These are phyloP conservation scores for Melanchra persicariae DNA, from an alignment of 2,888 invertebrate species.

Conservation along the genomic window DNA sequence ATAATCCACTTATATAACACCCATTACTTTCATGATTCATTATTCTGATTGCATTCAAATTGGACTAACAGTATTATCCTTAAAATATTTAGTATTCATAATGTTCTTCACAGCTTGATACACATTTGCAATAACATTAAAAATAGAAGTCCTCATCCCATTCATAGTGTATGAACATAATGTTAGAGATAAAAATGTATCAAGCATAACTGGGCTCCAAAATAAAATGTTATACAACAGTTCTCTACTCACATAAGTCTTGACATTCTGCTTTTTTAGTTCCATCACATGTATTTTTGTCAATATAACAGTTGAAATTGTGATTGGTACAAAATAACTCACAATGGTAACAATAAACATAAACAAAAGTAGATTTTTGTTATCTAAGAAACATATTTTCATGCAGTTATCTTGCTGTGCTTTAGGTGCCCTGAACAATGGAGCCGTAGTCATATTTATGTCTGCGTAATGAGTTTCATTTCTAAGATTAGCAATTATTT, in stretches of 20 bases:
- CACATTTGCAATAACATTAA: conserved; percentile 85
- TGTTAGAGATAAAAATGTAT: conserved; percentile 83
- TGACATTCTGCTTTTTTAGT: conserved; percentile 76
- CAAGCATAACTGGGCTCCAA: conserved; percentile 88
- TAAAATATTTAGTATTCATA: conserved; percentile 85
- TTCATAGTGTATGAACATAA: conserved; percentile 83
- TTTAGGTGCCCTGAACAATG: conserved; percentile 74
- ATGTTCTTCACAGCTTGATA: conserved; percentile 86
- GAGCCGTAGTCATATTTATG: conserved; percentile 72
- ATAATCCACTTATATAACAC: neutral
- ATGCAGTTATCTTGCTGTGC: conserved; percentile 72
- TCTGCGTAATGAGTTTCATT: conserved; percentile 71
- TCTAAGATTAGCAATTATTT: conserved; percentile 77
- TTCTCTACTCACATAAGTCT: conserved; percentile 82
- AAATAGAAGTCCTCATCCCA: conserved; percentile 80
- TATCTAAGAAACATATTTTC: conserved; percentile 84
- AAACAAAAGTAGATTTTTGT: conserved; percentile 80
- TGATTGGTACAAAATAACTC: conserved; percentile 86
- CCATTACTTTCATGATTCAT: neutral
- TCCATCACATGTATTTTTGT: conserved; percentile 84
- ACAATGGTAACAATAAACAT: conserved; percentile 81
- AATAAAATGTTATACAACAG: conserved; percentile 85
- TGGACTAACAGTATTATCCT: conserved; percentile 81
- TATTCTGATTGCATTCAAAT: conserved; percentile 60
- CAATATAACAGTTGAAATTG: conserved; percentile 83